Evolutionary conservation across 2,797 vertebrate genomes (phyloP).

Genomic region (Fistularia tabacaria): DNA sequence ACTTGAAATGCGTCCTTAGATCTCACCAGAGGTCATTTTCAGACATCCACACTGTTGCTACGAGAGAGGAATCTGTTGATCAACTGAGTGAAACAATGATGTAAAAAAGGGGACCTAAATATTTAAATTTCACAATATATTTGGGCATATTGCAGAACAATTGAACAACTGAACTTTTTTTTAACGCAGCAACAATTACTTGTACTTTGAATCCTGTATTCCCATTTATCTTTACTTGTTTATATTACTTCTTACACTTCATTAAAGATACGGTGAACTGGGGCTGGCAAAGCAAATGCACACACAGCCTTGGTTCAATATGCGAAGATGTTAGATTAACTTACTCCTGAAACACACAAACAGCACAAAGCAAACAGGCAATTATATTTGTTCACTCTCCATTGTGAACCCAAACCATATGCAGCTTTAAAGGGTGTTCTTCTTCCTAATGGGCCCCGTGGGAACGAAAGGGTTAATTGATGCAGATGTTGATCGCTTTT

Average conservation of each 20-base stretch:
- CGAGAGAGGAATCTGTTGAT: too few species aligned
- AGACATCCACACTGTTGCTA: neutral
- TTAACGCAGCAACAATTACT: too few species aligned
- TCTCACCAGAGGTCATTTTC: neutral
- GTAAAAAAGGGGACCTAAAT: too few species aligned
- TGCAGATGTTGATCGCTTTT: slow-evolving; percentile 90
- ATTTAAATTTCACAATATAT: too few species aligned
- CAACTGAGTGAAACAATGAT: too few species aligned
- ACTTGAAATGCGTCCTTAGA: too few species aligned
- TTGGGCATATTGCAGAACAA: too few species aligned
- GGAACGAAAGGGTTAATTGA: slow-evolving; percentile 88
- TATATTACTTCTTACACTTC: neutral
- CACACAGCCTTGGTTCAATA: slow-evolving; percentile 14
- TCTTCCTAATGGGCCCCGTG: slow-evolving; percentile 81
- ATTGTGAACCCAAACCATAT: slow-evolving; percentile 81
- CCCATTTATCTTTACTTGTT: neutral
- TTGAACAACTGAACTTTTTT: too few species aligned
- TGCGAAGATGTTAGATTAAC: slow-evolving; percentile 16
- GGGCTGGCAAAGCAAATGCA: neutral
- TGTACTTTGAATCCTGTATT: neutral
- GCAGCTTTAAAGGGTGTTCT: slow-evolving; percentile 86
- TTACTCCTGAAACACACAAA: slow-evolving; percentile 48
- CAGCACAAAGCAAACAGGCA: slow-evolving; percentile 75
- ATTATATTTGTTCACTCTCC: slow-evolving; percentile 72
- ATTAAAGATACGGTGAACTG: neutral